Evolutionary conservation across 2,888 invertebrate species (phyloP).

Genomic region (Trichogramma evanescens): DNA sequence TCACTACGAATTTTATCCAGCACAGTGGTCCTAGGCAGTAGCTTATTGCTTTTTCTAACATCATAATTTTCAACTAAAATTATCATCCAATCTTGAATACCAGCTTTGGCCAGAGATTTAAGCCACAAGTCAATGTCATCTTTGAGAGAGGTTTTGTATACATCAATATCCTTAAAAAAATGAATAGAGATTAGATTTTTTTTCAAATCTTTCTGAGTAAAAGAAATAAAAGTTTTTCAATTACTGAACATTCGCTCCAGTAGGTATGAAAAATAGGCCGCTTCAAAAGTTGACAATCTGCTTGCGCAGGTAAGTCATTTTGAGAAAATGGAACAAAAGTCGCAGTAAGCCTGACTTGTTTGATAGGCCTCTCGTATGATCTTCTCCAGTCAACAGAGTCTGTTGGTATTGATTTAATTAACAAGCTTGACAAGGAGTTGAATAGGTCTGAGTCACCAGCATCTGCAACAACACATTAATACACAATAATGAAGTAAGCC

Average conservation of each 20-base stretch:
- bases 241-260: constrained; percentile 90
- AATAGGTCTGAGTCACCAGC: constrained; percentile 81
- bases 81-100: constrained; percentile 87
- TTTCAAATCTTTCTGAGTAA: neutral
- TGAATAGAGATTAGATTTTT: no score
- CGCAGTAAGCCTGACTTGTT: constrained; percentile 76
- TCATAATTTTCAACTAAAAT: constrained; percentile 88
- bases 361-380: constrained; percentile 78
- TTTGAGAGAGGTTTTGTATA: constrained; percentile 77
- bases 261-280: constrained; percentile 89
- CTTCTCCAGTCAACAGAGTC: constrained; percentile 90
- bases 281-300: constrained; percentile 72
- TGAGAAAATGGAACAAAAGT: constrained; percentile 74
- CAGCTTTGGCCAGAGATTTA: constrained; percentile 65
- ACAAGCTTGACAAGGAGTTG: constrained; percentile 69
- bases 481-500: no score
- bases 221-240: constrained; percentile 32
- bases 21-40: constrained; percentile 86
- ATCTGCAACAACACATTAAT: constrained; percentile 50
- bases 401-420: constrained; percentile 73
- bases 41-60: constrained; percentile 82
- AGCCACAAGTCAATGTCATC: constrained; percentile 89
- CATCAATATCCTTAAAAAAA: constrained; percentile 73
- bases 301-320: constrained; percentile 65
- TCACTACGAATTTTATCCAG: constrained; percentile 90